Conservation (phyloP, 2,888 invertebrate species). For the Parthenolecanium corni region DNA sequence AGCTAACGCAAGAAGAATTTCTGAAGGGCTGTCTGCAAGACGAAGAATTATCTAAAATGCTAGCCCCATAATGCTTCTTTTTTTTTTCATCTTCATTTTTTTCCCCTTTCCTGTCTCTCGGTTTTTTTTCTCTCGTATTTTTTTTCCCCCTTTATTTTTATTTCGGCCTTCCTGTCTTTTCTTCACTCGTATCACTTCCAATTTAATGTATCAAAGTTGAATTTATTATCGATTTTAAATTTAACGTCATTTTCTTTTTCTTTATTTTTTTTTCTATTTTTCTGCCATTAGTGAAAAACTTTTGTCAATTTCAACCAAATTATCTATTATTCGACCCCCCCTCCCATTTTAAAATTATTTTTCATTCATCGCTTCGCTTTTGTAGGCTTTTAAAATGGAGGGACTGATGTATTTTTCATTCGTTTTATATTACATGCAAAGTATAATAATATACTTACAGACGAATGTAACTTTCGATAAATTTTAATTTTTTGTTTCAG, state of each 20-base stretch:
- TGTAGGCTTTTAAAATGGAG: too few species aligned
- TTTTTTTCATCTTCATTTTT: neutral
- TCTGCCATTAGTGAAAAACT: neutral
- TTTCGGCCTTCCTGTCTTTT: slow-evolving; percentile 2
- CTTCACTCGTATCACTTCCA: slow-evolving; percentile 11
- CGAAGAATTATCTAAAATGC: slow-evolving; percentile 87
- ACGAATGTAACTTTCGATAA: too few species aligned
- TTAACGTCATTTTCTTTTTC: neutral
- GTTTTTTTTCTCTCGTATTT: neutral
- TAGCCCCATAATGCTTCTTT: slow-evolving; percentile 58
- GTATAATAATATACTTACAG: too few species aligned
- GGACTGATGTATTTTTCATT: too few species aligned
- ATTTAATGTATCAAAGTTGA: too few species aligned
- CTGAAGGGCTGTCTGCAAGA: slow-evolving; percentile 95
- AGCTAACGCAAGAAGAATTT: slow-evolving; percentile 95
- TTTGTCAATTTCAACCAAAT: slow-evolving; percentile 7
- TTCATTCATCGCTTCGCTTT: too few species aligned
- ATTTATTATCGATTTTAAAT: slow-evolving; percentile 9
- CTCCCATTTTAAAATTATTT: neutral
- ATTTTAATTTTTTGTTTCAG: too few species aligned
- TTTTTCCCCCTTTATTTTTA: too few species aligned
- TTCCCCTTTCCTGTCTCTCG: neutral
- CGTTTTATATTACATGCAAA: too few species aligned
- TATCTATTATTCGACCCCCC: slow-evolving; percentile 1
- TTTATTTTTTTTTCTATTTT: neutral